Base-by-base conservation (phyloP, 1,140 invertebrate genomes). In the Chironomus tepperi region DNA sequence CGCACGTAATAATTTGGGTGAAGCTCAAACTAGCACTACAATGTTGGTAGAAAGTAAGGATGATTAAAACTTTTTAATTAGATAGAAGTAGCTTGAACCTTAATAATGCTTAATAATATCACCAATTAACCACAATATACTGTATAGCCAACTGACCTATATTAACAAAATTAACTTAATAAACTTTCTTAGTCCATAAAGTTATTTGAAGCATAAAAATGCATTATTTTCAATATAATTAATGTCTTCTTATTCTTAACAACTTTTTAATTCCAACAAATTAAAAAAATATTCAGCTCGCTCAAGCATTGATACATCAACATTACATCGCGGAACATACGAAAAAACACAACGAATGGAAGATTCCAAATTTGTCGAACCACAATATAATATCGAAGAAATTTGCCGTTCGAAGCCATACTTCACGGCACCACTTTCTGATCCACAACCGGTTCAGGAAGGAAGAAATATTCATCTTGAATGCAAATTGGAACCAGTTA, bases 331-430 rank as follows among this genome's bases (percentile, higher is more conserved):
- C 77, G 89, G 88, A 42, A 88, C 93, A 34, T 91, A 91, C 77
- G 93, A 95, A 79, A 95, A 95, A 81, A 95, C 96, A 57, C 89
- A 92, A 79, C 89, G 91, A 64, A 84, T 98, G 77, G 96, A 98
- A 83, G 90, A 90, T 77, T 89, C 89, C 0, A 91, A 91, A 80
- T 93, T 95, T 80, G 87, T 92, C 43, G 93, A 95, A 78, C 93
- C 93, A 1, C 91, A 91, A 76, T 95, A 95, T 79, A 87, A 93
- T 74, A 94, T 96, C 79, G 93, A 96, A 84, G 95, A 97, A 84
- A 93, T 94, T 74, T 94, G 93, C 8, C 96, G 96, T 84, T 96
- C 94, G 0, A 95, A 94, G 81, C 95, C 95, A 3, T 90, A 94
- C 67, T 96, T 97, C 79, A 89, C 93, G 0, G 91, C 93, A 78